Evolutionary conservation across 2,797 vertebrate species (phyloP).

Genomic region (Myioborus miniatus): DNA sequence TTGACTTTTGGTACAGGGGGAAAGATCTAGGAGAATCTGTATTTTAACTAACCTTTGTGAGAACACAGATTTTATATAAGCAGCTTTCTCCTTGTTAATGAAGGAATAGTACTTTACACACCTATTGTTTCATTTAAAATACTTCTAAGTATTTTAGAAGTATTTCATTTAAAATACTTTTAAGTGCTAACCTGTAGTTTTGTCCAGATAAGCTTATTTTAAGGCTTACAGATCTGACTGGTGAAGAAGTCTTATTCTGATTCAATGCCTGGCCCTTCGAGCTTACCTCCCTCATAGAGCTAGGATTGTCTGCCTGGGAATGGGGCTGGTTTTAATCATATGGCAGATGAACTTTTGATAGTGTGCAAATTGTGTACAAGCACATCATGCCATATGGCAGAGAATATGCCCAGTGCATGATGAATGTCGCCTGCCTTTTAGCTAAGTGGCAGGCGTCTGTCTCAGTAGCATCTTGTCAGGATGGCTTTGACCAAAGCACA

Average conservation of each 20-base stretch:
- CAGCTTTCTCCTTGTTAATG: not conserved
- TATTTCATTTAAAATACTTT: not conserved
- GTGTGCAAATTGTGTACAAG: not conserved
- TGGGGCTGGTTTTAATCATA: not conserved
- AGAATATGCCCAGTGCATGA: not conserved
- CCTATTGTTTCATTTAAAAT: not conserved
- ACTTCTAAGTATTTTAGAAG: not conserved
- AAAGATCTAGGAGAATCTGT: not conserved
- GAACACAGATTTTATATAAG: not conserved
- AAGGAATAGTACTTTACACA: not conserved
- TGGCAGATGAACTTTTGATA: not conserved
- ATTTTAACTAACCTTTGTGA: not conserved
- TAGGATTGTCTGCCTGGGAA: not conserved
- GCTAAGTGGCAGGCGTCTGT: not conserved
- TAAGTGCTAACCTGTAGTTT: not conserved
- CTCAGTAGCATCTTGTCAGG: not conserved
- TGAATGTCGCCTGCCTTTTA: not conserved
- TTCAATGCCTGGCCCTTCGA: not conserved
- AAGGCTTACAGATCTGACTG: not conserved
- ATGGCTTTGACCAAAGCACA: not conserved
- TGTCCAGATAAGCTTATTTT: not conserved
- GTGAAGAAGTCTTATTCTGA: not conserved
- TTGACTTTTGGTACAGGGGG: not conserved
- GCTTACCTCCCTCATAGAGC: not conserved
- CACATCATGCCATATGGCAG: not conserved